phyloP scores from a whole-genome alignment of 1,140 invertebrate genomes.

The Dysdera silvatica region DNA sequence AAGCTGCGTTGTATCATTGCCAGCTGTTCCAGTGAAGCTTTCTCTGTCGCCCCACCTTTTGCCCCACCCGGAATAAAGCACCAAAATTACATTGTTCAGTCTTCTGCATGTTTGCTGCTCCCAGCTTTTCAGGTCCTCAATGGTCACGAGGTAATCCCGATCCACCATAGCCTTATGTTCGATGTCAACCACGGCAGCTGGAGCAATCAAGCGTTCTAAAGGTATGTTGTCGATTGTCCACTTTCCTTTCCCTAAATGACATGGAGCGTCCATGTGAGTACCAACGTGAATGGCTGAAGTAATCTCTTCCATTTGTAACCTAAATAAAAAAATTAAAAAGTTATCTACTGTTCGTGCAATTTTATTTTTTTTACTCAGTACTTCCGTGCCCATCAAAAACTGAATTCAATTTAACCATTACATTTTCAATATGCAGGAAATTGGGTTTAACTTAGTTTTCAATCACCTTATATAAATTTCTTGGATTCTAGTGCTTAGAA shows the following conservation, averaged over 20 bases:
- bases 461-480: too few species aligned
- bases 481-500: too few species aligned
- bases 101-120: slow-evolving; percentile 31
- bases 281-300: slow-evolving; percentile 47
- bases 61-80: slow-evolving; percentile 38
- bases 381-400: too few species aligned
- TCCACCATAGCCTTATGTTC: slow-evolving; percentile 26
- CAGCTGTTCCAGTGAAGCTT: background rate
- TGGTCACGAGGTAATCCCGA: slow-evolving; percentile 31
- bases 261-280: slow-evolving; percentile 60
- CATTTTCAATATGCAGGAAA: too few species aligned
- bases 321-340: too few species aligned
- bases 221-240: slow-evolving; percentile 38
- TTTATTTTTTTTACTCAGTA: too few species aligned
- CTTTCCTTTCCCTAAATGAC: slow-evolving; percentile 51
- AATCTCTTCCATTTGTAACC: background rate
- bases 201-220: slow-evolving; percentile 34
- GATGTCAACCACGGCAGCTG: slow-evolving; percentile 26
- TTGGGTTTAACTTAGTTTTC: too few species aligned
- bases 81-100: slow-evolving; percentile 33
- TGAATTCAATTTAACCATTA: too few species aligned
- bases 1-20: background rate
- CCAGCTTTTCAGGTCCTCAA: slow-evolving; percentile 34
- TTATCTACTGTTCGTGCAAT: too few species aligned
- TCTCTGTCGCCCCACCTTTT: slow-evolving; percentile 19